These are phyloP conservation scores for Drosophila prostipennis DNA, from an alignment of 2,888 invertebrate genomes.

Conservation along the genomic window DNA sequence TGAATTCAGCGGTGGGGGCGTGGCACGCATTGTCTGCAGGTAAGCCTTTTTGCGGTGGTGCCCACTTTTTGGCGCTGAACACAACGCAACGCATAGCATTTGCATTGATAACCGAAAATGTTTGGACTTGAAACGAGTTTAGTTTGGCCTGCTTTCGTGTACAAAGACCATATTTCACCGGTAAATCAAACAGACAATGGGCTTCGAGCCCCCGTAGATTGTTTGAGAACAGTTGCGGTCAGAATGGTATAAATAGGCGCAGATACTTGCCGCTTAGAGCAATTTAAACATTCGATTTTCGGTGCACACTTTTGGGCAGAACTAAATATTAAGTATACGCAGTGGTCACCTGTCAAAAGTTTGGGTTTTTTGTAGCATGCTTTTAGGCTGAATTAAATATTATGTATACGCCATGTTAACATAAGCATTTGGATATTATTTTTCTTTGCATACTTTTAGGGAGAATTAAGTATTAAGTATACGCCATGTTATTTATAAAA, in stretches of 20 bases:
- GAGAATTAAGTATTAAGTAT: neutral
- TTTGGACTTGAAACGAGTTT: conserved; percentile 33
- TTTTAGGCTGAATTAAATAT: neutral
- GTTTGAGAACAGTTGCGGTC: conserved; percentile 19
- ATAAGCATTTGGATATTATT: neutral
- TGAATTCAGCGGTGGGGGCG: conserved; percentile 37
- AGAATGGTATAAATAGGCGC: neutral
- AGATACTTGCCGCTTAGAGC: neutral
- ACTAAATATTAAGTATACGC: neutral
- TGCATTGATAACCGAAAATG: conserved; percentile 71
- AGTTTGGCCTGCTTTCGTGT: conserved; percentile 57
- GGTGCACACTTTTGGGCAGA: neutral
- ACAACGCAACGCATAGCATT: conserved; percentile 49
- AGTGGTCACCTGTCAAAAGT: too few relatives aligned
- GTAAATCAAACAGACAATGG: conserved; percentile 66
- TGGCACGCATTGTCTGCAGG: conserved; percentile 49
- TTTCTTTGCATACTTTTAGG: neutral
- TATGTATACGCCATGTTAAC: neutral
- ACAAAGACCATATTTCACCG: conserved; percentile 67
- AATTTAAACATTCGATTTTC: neutral
- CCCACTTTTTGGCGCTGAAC: conserved; percentile 57
- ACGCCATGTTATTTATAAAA: neutral
- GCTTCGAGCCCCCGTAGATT: conserved; percentile 20
- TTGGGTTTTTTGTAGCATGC: neutral
- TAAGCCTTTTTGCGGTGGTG: conserved; percentile 62